Conservation (phyloP, 2,113 vertebrate genomes). For the Panthera uncia region DNA sequence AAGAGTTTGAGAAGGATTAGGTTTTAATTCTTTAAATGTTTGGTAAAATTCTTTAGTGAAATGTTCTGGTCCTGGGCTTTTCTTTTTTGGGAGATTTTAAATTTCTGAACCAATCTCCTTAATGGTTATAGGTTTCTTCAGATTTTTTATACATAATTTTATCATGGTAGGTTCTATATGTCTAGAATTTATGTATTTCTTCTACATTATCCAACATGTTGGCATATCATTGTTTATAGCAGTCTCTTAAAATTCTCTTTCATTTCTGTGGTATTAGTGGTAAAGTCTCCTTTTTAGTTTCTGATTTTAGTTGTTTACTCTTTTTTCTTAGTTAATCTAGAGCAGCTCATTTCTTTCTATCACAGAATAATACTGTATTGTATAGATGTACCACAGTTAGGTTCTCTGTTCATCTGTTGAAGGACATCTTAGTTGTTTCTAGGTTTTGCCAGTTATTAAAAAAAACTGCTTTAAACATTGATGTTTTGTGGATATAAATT, state of each 20-base stretch:
- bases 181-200: neutral
- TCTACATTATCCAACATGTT: neutral
- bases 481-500: neutral
- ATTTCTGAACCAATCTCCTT: neutral
- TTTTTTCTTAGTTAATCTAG: neutral
- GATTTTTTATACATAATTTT: neutral
- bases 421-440: neutral
- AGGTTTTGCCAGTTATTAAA: neutral
- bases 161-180: neutral
- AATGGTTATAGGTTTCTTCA: neutral
- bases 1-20: neutral
- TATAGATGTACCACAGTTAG: neutral
- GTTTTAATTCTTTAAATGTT: neutral
- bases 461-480: neutral
- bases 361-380: neutral
- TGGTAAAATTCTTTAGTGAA: neutral
- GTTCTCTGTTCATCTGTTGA: neutral
- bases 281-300: neutral
- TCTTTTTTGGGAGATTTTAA: neutral
- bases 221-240: neutral
- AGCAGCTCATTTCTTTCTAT: neutral
- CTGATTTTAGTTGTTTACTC: neutral
- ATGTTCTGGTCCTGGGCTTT: neutral
- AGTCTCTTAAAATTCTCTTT: neutral
- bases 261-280: neutral